These are phyloP conservation scores for Lipophrys pholis DNA, from an alignment of 2,113 vertebrate genomes.

Conservation along the genomic window DNA sequence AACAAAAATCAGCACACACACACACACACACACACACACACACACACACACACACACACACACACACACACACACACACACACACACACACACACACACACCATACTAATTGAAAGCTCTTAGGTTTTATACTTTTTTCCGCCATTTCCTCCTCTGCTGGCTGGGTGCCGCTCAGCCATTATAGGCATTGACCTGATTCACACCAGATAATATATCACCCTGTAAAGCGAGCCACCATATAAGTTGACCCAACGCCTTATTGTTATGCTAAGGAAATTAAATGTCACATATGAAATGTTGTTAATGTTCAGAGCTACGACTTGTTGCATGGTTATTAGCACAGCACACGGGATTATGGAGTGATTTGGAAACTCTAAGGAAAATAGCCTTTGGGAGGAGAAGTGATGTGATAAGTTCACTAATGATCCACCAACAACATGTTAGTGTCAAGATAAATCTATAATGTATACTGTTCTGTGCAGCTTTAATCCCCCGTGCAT, in stretches of 20 bases:
- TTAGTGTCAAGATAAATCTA: background rate
- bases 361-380: background rate
- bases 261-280: conserved; percentile 78
- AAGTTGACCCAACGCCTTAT: conserved; percentile 37
- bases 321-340: conserved; percentile 42
- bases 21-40: too few relatives aligned
- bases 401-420: background rate
- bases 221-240: conserved; percentile 56
- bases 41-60: too few relatives aligned
- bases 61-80: too few relatives aligned
- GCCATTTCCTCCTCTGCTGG: conserved; percentile 49
- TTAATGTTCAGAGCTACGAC: conserved; percentile 50
- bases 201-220: conserved; percentile 71
- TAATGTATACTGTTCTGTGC: background rate
- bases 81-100: too few relatives aligned
- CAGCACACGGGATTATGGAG: conserved; percentile 1
- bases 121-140: conserved; percentile 44
- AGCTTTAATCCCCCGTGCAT: background rate
- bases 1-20: too few relatives aligned
- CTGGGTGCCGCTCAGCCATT: conserved; percentile 50
- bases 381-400: background rate
- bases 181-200: conserved; percentile 69
- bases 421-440: background rate
- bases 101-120: conserved; percentile 60
- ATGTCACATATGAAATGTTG: conserved; percentile 67